Base-by-base conservation (phyloP, 2,113 vertebrate genomes). In the Columbina picui region DNA sequence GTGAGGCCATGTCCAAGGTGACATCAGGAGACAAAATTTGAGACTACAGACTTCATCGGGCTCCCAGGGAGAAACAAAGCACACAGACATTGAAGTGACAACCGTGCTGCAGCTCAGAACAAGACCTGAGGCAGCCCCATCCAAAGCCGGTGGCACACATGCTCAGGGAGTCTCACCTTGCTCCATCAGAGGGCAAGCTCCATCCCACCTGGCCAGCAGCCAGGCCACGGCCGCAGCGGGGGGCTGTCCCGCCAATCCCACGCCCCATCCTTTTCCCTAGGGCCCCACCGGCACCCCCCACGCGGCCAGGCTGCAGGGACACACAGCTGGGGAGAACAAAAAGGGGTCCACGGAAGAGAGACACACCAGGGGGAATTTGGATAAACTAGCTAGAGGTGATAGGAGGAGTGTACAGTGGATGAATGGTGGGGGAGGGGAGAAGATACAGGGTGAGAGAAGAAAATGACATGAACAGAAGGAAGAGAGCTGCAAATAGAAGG, bases 381-480 rank as follows among this genome's bases (percentile, higher is more conserved):
- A 92, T 87, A 94, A 96, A 90, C 68, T 18, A 38, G 70, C 87
- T 79, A 70, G 60, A 96, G 89, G 68, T 57, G 2, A 96, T 77
- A 96, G 59, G 81, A 94, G 75, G 73, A 96, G 77, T 65, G 81
- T 61, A 71, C 2, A 0, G 84, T 4, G 2, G 84, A 95, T 47
- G 80, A 84, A 95, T 85, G 86, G 87, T 93, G 90, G 94, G 96
- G 95, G 95, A 96, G 93, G 91, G 91, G 84, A 95, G 75, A 21
- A 93, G 86, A 95, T 94, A 90, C 82, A 95, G 96, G 87, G 93
- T 95, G 96, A 96, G 91, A 95, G 95, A 92, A 96, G 88, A 96
- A 97, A 97, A 97, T 92, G 78, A 96, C 96, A 96, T 94, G 93
- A 96, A 96, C 95, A 96, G 96, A 96, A 97, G 91, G 95, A 96